These are phyloP conservation scores for Odocoileus hemionus DNA, from an alignment of 2,113 vertebrate genomes.

Conservation along the genomic window DNA sequence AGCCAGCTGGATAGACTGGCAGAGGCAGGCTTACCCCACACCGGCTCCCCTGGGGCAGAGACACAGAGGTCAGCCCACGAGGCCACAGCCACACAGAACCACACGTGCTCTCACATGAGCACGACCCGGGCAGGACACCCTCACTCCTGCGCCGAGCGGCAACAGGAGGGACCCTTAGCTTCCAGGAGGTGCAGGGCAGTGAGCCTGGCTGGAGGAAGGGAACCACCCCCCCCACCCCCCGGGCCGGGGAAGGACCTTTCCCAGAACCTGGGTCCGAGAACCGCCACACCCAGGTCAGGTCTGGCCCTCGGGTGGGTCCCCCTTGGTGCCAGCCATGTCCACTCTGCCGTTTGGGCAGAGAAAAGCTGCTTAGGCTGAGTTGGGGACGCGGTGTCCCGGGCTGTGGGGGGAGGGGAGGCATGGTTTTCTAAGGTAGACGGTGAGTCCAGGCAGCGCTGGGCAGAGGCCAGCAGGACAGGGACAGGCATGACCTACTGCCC, in stretches of 20 bases:
- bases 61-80: neutral
- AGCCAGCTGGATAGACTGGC: neutral
- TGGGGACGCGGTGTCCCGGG: neutral
- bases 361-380: conserved; percentile 7
- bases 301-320: neutral
- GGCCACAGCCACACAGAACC: neutral
- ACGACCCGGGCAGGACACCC: neutral
- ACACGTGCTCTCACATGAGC: accelerated
- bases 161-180: neutral
- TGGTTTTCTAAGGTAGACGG: neutral
- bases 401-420: neutral
- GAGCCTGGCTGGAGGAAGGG: neutral
- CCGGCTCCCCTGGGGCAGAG: neutral
- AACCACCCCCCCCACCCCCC: too few relatives aligned
- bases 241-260: neutral
- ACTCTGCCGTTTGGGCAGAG: neutral
- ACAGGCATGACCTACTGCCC: neutral
- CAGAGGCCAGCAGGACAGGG: neutral
- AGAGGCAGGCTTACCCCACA: neutral
- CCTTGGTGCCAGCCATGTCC: neutral
- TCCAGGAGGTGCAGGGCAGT: too few relatives aligned
- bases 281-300: neutral
- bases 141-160: accelerated
- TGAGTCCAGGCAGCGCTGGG: neutral
- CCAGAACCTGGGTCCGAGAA: neutral